Conservation (phyloP, 2,113 vertebrate species). For the Reinhardtius hippoglossoides region DNA sequence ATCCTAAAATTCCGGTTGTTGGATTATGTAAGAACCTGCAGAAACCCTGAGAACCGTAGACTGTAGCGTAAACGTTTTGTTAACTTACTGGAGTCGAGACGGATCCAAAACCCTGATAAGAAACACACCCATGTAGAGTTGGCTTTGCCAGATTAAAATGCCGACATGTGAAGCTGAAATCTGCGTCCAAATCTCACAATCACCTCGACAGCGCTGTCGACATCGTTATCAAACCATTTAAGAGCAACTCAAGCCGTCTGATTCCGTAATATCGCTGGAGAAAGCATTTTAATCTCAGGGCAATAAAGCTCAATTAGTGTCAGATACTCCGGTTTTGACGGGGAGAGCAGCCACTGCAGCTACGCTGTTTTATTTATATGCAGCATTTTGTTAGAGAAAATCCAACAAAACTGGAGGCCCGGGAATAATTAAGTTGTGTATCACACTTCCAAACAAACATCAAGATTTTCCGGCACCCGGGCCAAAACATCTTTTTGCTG, state of each 20-base stretch:
- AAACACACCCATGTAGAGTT: conserved; percentile 44
- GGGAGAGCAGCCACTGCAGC: conserved; percentile 20
- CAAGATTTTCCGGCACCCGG: conserved; percentile 60
- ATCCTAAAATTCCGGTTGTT: too few relatives aligned
- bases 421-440: conserved; percentile 64
- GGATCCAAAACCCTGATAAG: conserved; percentile 42
- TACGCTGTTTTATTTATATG: conserved; percentile 25
- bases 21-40: background rate
- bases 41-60: background rate
- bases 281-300: conserved; percentile 4
- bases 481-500: conserved; percentile 66
- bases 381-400: conserved; percentile 40
- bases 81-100: conserved; percentile 10
- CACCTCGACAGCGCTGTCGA: conserved; percentile 20
- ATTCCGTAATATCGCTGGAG: conserved; percentile 17
- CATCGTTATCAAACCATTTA: conserved; percentile 7
- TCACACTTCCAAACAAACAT: conserved; percentile 67
- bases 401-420: conserved; percentile 47
- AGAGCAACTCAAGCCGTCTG: background rate
- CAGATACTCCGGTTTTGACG: conserved; percentile 22
- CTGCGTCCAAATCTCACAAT: background rate
- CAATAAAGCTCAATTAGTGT: conserved; percentile 21
- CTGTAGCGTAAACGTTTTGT: too few relatives aligned
- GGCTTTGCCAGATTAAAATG: conserved; percentile 24
- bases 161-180: background rate